Evolutionary conservation across 2,888 invertebrate genomes (phyloP).

Genomic region (Pomacea canaliculata): DNA sequence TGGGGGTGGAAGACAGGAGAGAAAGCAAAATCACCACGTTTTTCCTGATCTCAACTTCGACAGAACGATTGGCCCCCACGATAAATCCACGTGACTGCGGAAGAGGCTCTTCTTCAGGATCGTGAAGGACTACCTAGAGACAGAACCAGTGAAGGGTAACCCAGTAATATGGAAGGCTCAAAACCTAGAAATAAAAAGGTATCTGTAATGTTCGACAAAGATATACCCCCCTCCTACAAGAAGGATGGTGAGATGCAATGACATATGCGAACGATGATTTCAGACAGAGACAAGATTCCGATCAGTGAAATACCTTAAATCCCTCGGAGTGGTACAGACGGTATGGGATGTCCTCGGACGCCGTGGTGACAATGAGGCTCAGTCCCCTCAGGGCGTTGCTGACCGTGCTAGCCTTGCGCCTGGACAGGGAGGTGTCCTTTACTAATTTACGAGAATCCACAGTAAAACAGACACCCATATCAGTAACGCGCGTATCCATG

Average conservation of each 20-base stretch:
- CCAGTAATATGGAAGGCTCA: no score
- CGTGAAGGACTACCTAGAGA: conserved; percentile 35
- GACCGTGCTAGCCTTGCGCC: conserved; percentile 22
- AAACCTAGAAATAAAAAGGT: no score
- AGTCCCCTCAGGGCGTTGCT: conserved; percentile 37
- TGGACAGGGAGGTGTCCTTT: not conserved
- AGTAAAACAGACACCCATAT: conserved; percentile 39
- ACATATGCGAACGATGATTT: no score
- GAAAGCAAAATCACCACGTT: conserved; percentile 32
- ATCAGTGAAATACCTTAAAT: conserved; percentile 31
- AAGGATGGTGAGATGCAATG: no score
- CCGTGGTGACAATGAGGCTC: conserved; percentile 28
- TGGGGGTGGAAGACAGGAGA: not conserved
- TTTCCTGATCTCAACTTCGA: conserved; percentile 37
- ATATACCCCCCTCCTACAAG: no score
- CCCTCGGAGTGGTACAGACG: conserved; percentile 34
- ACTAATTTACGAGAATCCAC: conserved; percentile 31
- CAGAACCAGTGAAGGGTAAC: not conserved
- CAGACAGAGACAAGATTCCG: no score
- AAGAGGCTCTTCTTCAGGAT: conserved; percentile 36
- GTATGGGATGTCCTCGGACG: conserved; percentile 26
- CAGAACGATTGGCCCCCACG: conserved; percentile 30
- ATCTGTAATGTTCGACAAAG: no score
- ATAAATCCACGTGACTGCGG: conserved; percentile 38
- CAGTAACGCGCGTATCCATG: conserved; percentile 26